Evolutionary conservation across 2,797 vertebrate species (phyloP), one percentile per base, ranked within the genome.

Genomic region (Huso huso): DNA sequence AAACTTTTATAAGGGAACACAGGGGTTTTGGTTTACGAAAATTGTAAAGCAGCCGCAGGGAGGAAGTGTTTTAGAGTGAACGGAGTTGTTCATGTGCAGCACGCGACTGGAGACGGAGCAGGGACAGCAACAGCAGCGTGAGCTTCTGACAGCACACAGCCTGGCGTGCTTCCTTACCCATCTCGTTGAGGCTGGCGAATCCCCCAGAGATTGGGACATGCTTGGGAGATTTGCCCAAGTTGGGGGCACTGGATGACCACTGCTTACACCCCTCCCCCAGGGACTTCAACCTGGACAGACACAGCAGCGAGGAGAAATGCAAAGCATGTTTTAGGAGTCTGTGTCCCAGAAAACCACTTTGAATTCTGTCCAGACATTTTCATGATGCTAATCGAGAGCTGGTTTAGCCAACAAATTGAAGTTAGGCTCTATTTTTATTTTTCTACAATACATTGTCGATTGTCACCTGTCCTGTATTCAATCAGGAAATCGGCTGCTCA

Each of bases 191-290:
- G 82, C 93, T 95, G 78, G 93, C 89, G 67, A 96, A 95, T 61
- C 90, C 93, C 0, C 83, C 87, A 0, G 86, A 89, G 69, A 94
- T 91, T 2, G 93, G 91, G 0, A 83, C 81, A 61, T 94, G 93
- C 76, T 93, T 94, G 60, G 94, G 93, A 8, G 93, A 94, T 68
- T 96, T 96, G 51, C 94, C 94, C 69, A 95, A 78, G 77, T 95
- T 95, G n/a, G 94, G 94, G 6, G 94, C 92, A 0, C 94, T 96
- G 61, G 89, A 95, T 0, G 94, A 96, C 91, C 92, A 94, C 70
- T 93, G 91, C 76, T 93, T 95, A 69, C 82, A 79, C 48, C 92
- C 93, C 65, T 95, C 93, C 1, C 92, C 87, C 2, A 96, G 86
- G 1, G 91, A 86, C 74, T 94, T 95, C 77, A 95, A 79, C 78